Conservation (phyloP, 1,140 invertebrate genomes). For the Solenopsis fugax region DNA sequence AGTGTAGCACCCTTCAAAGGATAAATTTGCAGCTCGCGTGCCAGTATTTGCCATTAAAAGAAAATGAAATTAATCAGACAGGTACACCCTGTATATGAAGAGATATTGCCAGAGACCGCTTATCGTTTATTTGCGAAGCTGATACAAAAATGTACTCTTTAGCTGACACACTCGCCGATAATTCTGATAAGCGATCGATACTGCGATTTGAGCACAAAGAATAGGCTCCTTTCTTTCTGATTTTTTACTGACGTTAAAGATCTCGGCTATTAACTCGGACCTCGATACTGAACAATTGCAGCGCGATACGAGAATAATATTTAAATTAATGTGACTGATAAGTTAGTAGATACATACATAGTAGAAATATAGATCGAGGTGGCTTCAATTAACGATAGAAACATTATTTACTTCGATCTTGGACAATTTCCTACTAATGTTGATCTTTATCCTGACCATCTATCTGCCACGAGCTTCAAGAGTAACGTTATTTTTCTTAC, state of each 20-base stretch:
- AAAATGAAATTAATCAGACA: slow-evolving; percentile 9
- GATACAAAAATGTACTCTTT: neutral
- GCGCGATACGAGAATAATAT: neutral
- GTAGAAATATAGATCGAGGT: neutral
- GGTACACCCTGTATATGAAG: neutral
- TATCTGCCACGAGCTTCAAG: neutral
- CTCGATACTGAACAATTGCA: neutral
- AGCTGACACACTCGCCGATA: neutral
- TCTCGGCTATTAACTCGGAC: neutral
- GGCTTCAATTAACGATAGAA: neutral
- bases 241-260: slow-evolving; percentile 18
- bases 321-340: slow-evolving; percentile 18
- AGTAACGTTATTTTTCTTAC: neutral
- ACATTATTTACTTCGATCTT: neutral
- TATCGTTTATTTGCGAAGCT: slow-evolving; percentile 14
- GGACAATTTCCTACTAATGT: neutral
- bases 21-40: neutral
- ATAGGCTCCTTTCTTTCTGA: neutral
- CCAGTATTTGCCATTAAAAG: neutral
- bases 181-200: slow-evolving; percentile 22
- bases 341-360: neutral
- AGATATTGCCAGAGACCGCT: neutral
- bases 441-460: slow-evolving; percentile 19
- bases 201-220: slow-evolving; percentile 4
- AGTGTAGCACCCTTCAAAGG: neutral